These are phyloP conservation scores for Halesus radiatus DNA, from an alignment of 1,140 invertebrate genomes.

Conservation along the genomic window DNA sequence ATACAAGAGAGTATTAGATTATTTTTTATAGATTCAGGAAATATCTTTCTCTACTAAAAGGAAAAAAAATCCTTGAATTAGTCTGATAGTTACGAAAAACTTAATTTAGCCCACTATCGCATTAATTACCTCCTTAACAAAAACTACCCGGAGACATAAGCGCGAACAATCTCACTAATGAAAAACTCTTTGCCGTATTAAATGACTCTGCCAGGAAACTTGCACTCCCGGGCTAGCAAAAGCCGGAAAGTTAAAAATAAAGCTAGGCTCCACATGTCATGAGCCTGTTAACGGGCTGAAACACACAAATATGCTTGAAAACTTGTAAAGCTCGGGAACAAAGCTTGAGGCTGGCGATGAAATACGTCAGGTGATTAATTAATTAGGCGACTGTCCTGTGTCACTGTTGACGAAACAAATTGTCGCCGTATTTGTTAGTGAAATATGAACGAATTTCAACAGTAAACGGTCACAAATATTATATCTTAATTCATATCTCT, in stretches of 20 bases:
- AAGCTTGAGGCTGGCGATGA: conserved; percentile 8
- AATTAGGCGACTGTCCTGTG: conserved; percentile 15
- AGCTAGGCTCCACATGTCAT: conserved; percentile 20
- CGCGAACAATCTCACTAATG: conserved; percentile 10
- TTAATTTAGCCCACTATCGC: neutral
- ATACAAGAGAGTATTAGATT: too few relatives aligned
- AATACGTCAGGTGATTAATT: conserved; percentile 31
- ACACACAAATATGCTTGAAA: conserved; percentile 33
- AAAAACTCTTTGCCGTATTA: conserved; percentile 12
- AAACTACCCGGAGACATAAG: neutral
- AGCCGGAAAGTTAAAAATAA: conserved; percentile 27
- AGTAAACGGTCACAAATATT: too few relatives aligned
- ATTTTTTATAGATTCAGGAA: too few relatives aligned
- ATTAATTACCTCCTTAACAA: neutral
- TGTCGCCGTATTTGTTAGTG: conserved; percentile 20
- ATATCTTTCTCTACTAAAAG: too few relatives aligned
- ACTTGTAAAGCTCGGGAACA: conserved; percentile 11
- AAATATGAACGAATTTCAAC: neutral
- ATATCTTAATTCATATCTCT: neutral
- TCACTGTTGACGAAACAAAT: conserved; percentile 17
- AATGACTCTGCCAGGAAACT: neutral
- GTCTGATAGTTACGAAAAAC: too few relatives aligned
- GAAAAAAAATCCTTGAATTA: too few relatives aligned
- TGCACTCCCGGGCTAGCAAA: neutral
- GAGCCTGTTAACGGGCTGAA: conserved; percentile 25